phyloP scores from a whole-genome alignment of 1,140 invertebrate genomes.

The Dryas iulia region DNA sequence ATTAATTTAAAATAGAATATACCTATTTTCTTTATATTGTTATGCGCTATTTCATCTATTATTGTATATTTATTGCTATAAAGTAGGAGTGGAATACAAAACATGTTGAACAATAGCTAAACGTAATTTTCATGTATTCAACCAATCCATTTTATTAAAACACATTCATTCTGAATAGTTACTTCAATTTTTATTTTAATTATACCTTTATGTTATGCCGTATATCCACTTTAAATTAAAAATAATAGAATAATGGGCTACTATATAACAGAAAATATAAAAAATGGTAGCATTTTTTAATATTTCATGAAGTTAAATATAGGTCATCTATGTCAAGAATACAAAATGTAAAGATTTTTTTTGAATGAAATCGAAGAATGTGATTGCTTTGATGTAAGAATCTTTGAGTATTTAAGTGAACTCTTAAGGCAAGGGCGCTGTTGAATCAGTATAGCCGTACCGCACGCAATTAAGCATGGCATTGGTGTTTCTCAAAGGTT shows the following conservation, averaged over 20 bases:
- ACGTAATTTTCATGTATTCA: background rate
- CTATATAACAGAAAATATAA: background rate
- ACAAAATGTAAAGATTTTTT: conserved; percentile 18
- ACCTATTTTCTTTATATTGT: background rate
- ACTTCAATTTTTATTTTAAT: background rate
- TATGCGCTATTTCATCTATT: background rate
- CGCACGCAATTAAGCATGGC: conserved; percentile 57
- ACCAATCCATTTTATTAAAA: background rate
- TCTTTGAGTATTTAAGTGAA: conserved; percentile 55
- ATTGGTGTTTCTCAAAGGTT: conserved; percentile 59
- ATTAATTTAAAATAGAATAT: background rate
- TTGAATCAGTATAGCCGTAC: conserved; percentile 41
- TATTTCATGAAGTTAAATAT: conserved; percentile 3
- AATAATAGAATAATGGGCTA: background rate
- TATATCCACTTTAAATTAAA: background rate
- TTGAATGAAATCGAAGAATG: conserved; percentile 22
- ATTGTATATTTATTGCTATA: background rate
- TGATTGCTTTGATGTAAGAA: conserved; percentile 54
- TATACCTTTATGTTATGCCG: background rate
- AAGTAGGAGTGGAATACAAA: background rate
- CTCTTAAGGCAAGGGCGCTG: conserved; percentile 42
- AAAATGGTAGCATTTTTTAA: background rate
- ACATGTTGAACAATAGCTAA: background rate
- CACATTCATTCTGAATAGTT: background rate
- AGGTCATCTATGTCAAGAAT: conserved; percentile 21